These are phyloP conservation scores for Agrochola lychnidis DNA, from an alignment of 2,888 invertebrate species.

Conservation along the genomic window DNA sequence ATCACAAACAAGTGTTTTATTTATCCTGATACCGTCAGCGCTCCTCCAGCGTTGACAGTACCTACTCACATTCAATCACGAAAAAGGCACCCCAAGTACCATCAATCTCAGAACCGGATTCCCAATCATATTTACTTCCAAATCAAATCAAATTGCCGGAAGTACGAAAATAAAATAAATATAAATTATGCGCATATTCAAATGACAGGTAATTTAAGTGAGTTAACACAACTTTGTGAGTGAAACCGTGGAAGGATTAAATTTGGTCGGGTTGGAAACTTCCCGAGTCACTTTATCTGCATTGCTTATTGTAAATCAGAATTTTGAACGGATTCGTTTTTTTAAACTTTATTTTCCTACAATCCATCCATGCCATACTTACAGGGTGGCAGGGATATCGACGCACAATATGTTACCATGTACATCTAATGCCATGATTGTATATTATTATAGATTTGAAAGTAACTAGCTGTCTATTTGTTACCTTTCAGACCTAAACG, in stretches of 20 bases:
- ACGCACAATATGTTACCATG: too few relatives aligned
- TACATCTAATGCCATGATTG: too few relatives aligned
- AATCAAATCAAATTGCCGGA: constrained; percentile 37
- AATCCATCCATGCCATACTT: not conserved
- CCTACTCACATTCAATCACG: not conserved
- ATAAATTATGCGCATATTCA: constrained; percentile 35
- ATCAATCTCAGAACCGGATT: constrained; percentile 14
- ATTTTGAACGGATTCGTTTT: not conserved
- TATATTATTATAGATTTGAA: too few relatives aligned
- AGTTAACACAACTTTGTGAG: constrained; percentile 25
- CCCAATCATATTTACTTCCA: constrained; percentile 29
- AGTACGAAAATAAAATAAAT: constrained; percentile 20
- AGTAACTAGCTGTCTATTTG: too few relatives aligned
- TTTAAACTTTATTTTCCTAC: not conserved
- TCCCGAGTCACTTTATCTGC: constrained; percentile 21
- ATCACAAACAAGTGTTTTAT: too few relatives aligned
- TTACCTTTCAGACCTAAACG: too few relatives aligned
- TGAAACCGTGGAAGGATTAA: constrained; percentile 22
- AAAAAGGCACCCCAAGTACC: not conserved
- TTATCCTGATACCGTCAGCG: too few relatives aligned
- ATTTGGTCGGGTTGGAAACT: constrained; percentile 26
- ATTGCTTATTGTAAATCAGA: not conserved
- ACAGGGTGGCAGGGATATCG: too few relatives aligned
- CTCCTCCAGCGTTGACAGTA: too few relatives aligned
- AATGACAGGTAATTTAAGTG: constrained; percentile 52